phyloP scores from a whole-genome alignment of 2,888 invertebrate species.

The Apamea crenata region DNA sequence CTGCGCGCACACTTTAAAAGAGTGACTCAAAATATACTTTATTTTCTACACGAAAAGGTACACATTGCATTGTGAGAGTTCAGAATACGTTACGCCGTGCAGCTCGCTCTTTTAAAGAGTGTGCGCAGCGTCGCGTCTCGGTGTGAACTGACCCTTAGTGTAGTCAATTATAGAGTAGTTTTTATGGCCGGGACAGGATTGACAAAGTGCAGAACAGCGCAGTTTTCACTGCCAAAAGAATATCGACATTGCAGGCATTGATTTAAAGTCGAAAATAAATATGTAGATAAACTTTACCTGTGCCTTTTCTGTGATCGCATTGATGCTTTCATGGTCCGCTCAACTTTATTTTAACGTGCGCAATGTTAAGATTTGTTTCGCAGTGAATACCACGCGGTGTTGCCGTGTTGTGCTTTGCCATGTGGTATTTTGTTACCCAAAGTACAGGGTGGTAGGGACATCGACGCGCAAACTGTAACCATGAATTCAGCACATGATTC shows the following conservation, averaged over 20 bases:
- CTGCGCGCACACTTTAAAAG: too few species aligned
- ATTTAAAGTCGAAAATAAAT: conserved; percentile 18
- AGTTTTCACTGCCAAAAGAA: conserved; percentile 4
- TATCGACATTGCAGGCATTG: neutral
- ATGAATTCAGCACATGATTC: too few species aligned
- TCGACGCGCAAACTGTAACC: too few species aligned
- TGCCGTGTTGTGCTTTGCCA: neutral
- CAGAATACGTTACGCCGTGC: too few species aligned
- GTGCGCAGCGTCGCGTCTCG: too few species aligned
- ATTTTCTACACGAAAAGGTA: too few species aligned
- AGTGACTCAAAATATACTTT: too few species aligned
- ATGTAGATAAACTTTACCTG: neutral
- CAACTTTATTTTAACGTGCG: neutral
- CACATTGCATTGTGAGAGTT: too few species aligned
- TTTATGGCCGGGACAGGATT: conserved; percentile 6
- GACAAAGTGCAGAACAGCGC: too few species aligned
- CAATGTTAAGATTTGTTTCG: neutral
- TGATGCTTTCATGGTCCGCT: neutral
- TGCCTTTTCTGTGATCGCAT: neutral
- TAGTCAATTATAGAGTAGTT: neutral
- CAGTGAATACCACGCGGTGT: neutral
- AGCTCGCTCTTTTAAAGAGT: too few species aligned
- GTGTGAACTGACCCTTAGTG: too few species aligned
- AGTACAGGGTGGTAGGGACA: neutral
- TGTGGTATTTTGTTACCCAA: neutral